Evolutionary conservation across 2,113 vertebrate genomes (phyloP), one percentile per base, ranked within the genome.

Genomic region (Suricata suricatta): DNA sequence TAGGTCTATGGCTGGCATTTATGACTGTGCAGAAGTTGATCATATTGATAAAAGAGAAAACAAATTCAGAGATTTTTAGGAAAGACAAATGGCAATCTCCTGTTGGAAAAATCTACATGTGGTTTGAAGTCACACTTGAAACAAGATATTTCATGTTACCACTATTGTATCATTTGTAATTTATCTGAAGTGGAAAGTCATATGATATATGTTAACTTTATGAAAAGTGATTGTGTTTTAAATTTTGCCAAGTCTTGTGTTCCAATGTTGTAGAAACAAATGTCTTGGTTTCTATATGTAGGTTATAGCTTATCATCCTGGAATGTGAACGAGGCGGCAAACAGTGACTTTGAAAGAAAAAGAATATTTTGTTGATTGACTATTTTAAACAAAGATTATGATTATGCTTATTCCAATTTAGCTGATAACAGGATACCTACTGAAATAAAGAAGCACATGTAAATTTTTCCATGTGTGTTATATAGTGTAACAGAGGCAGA

Each of bases 101-200:
- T 2, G 54, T 12, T 47, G 10, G 33, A 94, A 94, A 57, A 63
- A 85, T 71, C 8, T 77, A 16, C 35, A 93, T 38, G 14, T 90
- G 15, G 88, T 35, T 66, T 88, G 63, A 79, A 57, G 64, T 41
- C 21, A 87, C 84, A 81, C 87, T 66, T 94, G 23, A 1, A 79
- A 76, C 13, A 41, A 41, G 69, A 80, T 85, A 81, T 91, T 89
- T 95, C 4, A 79, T 68, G 50, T 90, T 92, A 52, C 63, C 19
- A 84, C 12, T 88, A 66, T n/a, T 93, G 3, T 90, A 60, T 79
- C 50, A 60, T 15, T 87, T 57, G 1, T 82, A 80, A 47, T 64
- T 90, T 71, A 86, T 93, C 87, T 93, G 79, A 90, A 93, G 35
- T 19, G 19, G 27, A 93, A 93, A 82, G n/a, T 21, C 8, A 31